These are phyloP conservation scores for Conistra vaccinii DNA, from an alignment of 2,888 invertebrate species.

Conservation along the genomic window DNA sequence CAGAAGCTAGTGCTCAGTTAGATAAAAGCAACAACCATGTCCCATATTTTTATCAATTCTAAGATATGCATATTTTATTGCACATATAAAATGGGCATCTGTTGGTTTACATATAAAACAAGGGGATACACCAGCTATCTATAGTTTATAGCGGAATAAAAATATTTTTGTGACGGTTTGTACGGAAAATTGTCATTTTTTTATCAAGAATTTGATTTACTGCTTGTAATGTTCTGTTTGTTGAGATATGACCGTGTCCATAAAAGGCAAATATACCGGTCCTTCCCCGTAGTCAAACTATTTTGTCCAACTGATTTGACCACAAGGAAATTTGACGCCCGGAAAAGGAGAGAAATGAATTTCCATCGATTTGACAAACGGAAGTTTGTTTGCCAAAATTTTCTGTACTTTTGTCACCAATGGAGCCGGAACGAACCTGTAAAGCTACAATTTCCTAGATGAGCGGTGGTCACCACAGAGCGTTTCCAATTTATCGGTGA, in stretches of 20 bases:
- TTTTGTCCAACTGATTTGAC: too few relatives aligned
- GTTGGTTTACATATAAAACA: constrained; percentile 60
- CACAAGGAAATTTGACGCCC: too few relatives aligned
- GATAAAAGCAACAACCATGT: constrained; percentile 34
- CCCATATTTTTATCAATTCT: constrained; percentile 58
- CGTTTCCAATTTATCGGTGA: background rate
- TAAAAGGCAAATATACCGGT: too few relatives aligned
- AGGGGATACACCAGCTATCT: constrained; percentile 48
- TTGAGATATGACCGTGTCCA: constrained; percentile 1
- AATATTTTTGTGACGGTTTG: constrained; percentile 46
- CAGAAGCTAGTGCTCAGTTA: background rate
- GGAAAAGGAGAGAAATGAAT: background rate
- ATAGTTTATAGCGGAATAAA: constrained; percentile 62
- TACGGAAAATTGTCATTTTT: constrained; percentile 32
- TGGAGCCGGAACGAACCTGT: background rate
- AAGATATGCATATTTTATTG: constrained; percentile 65
- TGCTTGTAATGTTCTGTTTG: constrained; percentile 11
- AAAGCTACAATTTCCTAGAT: background rate
- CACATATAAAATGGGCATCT: constrained; percentile 62
- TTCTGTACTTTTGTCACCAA: background rate
- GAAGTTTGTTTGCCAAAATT: too few relatives aligned
- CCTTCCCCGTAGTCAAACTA: too few relatives aligned
- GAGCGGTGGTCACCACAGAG: background rate
- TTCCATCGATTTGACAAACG: background rate
- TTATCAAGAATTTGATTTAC: constrained; percentile 43